Conservation (phyloP, 2,113 vertebrate genomes). For the Antigone vipio region DNA sequence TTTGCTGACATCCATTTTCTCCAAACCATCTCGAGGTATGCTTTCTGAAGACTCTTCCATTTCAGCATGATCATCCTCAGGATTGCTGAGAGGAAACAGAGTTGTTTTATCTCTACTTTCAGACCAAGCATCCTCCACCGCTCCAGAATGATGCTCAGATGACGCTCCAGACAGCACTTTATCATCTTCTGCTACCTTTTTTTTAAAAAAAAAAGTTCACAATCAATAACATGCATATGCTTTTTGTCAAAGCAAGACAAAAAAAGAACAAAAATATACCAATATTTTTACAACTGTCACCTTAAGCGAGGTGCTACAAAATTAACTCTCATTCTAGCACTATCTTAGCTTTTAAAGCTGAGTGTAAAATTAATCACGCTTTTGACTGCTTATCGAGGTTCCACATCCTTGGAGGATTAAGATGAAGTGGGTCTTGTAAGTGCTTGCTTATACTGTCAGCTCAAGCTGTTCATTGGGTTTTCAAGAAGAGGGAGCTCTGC, state of each 20-base stretch:
- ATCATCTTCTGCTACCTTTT: constrained; percentile 45
- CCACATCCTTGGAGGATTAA: not conserved
- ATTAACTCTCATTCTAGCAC: not conserved
- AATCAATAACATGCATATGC: not conserved
- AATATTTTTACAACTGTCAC: not conserved
- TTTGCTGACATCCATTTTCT: constrained; percentile 59
- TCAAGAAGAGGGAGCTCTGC: not conserved
- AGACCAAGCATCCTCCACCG: constrained; percentile 39
- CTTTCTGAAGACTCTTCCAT: constrained; percentile 7
- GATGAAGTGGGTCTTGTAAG: not conserved
- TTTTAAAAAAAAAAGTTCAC: not conserved
- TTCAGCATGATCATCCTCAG: constrained; percentile 10
- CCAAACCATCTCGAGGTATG: constrained; percentile 18
- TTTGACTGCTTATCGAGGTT: not conserved
- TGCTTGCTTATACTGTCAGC: not conserved
- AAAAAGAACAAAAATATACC: not conserved
- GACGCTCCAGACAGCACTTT: constrained; percentile 22
- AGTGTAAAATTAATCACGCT: not conserved
- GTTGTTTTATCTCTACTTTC: constrained; percentile 30
- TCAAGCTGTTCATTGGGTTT: not conserved
- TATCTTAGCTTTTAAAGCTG: not conserved
- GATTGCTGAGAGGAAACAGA: not conserved
- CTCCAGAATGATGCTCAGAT: constrained; percentile 24
- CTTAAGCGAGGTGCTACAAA: not conserved
- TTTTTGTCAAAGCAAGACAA: not conserved